Evolutionary conservation across 2,797 vertebrate genomes (phyloP).

Genomic region (Saxicola maurus): DNA sequence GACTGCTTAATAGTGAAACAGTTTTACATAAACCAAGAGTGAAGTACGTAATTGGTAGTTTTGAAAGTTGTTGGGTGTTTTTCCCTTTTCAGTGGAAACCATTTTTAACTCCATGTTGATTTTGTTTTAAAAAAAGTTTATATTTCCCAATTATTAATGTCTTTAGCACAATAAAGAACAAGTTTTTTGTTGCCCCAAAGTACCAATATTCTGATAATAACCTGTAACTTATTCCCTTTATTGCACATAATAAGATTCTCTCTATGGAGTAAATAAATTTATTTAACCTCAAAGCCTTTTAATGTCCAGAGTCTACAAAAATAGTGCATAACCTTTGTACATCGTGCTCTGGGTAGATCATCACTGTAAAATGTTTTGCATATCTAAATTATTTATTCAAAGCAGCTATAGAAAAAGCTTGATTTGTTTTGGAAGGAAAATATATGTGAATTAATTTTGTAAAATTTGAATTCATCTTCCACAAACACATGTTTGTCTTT

Average conservation of each 20-base stretch:
- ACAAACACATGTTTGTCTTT: neutral
- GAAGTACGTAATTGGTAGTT: neutral
- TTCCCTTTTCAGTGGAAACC: neutral
- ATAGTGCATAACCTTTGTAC: neutral
- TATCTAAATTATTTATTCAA: constrained; percentile 57
- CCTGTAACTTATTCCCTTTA: neutral
- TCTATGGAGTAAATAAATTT: neutral
- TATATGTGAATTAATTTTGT: neutral
- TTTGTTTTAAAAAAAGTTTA: neutral
- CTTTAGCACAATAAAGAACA: neutral
- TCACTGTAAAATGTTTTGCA: constrained; percentile 27
- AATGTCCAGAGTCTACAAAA: neutral
- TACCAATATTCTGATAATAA: neutral
- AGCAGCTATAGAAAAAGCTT: constrained; percentile 20
- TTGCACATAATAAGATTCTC: neutral
- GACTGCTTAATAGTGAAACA: neutral
- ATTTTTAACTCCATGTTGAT: neutral
- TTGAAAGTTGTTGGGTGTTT: neutral
- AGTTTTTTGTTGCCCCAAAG: neutral
- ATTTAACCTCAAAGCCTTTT: constrained; percentile 27
- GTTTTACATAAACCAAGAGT: neutral
- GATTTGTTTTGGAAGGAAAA: constrained; percentile 20
- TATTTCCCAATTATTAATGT: neutral
- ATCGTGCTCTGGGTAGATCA: neutral
- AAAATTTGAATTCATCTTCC: constrained; percentile 13